phyloP scores from a whole-genome alignment of 1,140 invertebrate genomes.

The Planococcus citri region DNA sequence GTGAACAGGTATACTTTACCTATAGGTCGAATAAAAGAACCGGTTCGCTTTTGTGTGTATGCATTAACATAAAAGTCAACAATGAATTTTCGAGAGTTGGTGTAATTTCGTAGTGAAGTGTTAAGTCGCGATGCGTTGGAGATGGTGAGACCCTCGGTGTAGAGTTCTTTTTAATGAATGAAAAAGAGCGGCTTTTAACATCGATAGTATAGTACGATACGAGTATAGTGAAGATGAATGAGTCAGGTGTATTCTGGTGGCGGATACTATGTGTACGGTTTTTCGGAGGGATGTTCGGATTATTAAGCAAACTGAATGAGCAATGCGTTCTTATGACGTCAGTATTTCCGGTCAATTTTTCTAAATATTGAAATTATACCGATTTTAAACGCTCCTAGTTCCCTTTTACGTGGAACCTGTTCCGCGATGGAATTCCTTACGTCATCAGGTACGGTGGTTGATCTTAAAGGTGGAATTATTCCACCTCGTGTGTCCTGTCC shows the following conservation, averaged over 20 bases:
- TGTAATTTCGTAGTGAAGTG: neutral
- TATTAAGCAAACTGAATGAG: neutral
- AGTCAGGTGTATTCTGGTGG: neutral
- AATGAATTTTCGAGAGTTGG: slow-evolving; percentile 1
- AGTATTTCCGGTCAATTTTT: neutral
- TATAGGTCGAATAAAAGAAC: neutral
- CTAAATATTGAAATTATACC: neutral
- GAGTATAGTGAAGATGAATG: neutral
- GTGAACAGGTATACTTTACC: neutral
- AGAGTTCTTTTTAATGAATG: slow-evolving; percentile 4
- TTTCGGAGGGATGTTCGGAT: neutral
- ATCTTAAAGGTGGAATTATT: too few relatives aligned
- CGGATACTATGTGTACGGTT: neutral
- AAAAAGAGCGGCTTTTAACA: slow-evolving; percentile 6
- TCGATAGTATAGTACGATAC: neutral
- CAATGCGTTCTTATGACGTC: neutral
- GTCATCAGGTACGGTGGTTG: neutral
- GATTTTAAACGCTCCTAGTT: neutral
- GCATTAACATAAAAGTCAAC: neutral
- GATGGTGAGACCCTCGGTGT: neutral
- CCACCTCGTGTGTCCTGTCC: too few relatives aligned
- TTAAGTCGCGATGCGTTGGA: too few relatives aligned
- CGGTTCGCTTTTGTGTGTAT: neutral
- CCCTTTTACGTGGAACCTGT: neutral
- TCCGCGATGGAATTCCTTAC: neutral